A percentile compares a stretch with the other conserved stretches of the same genome.
phyloP scores from a whole-genome alignment of 2,113 vertebrate genomes.

The Chloebia gouldiae region DNA sequence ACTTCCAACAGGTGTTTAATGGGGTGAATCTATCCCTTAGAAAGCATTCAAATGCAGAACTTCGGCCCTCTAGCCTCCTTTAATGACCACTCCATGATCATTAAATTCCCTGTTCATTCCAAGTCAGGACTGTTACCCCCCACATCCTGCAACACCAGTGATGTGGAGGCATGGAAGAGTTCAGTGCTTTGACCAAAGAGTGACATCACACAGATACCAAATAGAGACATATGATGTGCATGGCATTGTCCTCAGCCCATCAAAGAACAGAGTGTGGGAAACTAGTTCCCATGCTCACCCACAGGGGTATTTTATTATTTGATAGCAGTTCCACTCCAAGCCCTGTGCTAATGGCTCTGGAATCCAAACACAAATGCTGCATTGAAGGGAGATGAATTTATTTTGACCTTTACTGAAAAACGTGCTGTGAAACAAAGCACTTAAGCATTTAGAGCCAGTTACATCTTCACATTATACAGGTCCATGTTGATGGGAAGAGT shows the following conservation, averaged over 20 bases:
- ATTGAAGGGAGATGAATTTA: slow-evolving; percentile 71
- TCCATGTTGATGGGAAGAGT: slow-evolving; percentile 59
- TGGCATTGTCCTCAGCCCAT: neutral
- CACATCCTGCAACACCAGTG: neutral
- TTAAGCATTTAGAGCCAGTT: slow-evolving; percentile 74
- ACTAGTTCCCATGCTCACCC: neutral
- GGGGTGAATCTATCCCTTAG: neutral
- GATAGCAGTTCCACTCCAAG: slow-evolving; percentile 30
- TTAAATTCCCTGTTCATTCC: neutral
- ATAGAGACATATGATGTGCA: neutral
- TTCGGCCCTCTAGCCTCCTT: neutral
- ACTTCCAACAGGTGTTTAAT: neutral
- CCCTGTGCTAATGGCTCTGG: neutral
- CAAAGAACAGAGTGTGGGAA: neutral
- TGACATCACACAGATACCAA: neutral
- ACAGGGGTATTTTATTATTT: neutral
- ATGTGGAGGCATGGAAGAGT: neutral
- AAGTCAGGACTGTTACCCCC: rapidly evolving
- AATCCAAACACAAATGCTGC: slow-evolving; percentile 61
- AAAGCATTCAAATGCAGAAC: neutral
- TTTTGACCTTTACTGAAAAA: slow-evolving; percentile 80
- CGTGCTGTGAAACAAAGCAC: slow-evolving; percentile 75
- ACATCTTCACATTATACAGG: slow-evolving; percentile 68
- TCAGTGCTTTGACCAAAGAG: neutral
- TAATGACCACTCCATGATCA: neutral